Evolutionary conservation across 2,797 vertebrate species (phyloP).

Genomic region (Eremophila alpestris): DNA sequence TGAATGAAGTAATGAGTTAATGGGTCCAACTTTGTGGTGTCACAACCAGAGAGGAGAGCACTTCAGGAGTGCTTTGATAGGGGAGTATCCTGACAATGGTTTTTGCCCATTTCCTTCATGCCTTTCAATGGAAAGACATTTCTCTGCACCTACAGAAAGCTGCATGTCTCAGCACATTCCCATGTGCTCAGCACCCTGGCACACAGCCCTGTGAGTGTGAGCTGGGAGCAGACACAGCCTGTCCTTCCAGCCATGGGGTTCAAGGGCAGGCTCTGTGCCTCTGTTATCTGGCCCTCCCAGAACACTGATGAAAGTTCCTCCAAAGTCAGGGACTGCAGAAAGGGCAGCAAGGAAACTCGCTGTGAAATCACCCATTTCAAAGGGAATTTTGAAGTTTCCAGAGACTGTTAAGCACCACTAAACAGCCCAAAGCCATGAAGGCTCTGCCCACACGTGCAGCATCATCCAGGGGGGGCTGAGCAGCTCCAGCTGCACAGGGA

Average conservation of each 20-base stretch:
- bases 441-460: rapidly evolving
- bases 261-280: neutral
- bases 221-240: neutral
- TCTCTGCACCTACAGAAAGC: neutral
- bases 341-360: neutral
- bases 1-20: neutral
- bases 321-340: neutral
- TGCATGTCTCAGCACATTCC: neutral
- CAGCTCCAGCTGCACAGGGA: neutral
- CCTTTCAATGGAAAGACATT: neutral
- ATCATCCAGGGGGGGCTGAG: neutral
- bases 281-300: neutral
- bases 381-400: neutral
- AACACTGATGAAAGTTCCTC: neutral
- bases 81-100: rapidly evolving
- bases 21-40: neutral
- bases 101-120: neutral
- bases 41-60: neutral
- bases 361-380: neutral
- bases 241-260: neutral
- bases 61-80: neutral
- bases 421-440: neutral
- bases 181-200: neutral
- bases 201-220: neutral
- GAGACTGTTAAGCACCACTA: neutral